Percentiles rank a stretch among this genome's conserved stretches.
These are phyloP conservation scores for Hypsibius dujardini DNA, from an alignment of 1,140 invertebrate species.

Conservation along the genomic window DNA sequence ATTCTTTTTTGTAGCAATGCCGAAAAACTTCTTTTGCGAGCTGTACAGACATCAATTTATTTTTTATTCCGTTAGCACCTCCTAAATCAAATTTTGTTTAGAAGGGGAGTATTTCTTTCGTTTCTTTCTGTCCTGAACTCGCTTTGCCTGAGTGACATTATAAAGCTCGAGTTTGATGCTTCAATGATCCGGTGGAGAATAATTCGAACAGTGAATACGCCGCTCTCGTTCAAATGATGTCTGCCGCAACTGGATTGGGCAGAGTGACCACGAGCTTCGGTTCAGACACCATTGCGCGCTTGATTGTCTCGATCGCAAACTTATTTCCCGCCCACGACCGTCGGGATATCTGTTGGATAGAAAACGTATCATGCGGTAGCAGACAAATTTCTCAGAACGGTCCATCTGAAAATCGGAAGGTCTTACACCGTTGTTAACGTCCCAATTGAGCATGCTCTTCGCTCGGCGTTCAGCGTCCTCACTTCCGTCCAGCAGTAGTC, in stretches of 20 bases:
- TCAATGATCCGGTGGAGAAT: no score
- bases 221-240: neutral
- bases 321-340: conserved; percentile 36
- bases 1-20: no score
- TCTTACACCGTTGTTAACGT: conserved; percentile 46
- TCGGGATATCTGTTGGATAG: neutral
- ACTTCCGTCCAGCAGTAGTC: conserved; percentile 45
- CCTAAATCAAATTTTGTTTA: no score
- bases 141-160: no score
- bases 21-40: no score
- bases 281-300: conserved; percentile 37
- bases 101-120: no score
- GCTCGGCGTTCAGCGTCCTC: conserved; percentile 38
- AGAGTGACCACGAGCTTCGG: conserved; percentile 37
- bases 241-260: conserved; percentile 26
- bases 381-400: neutral
- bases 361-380: neutral
- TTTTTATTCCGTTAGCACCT: no score
- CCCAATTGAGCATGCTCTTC: conserved; percentile 43
- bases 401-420: neutral
- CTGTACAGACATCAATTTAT: no score
- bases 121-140: no score
- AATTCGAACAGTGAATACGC: no score
- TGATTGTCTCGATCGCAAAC: conserved; percentile 38
- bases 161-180: no score